Evolutionary conservation across 2,888 invertebrate genomes (phyloP), one percentile per base, ranked within the genome.

Genomic region (Fragum whitleyi): DNA sequence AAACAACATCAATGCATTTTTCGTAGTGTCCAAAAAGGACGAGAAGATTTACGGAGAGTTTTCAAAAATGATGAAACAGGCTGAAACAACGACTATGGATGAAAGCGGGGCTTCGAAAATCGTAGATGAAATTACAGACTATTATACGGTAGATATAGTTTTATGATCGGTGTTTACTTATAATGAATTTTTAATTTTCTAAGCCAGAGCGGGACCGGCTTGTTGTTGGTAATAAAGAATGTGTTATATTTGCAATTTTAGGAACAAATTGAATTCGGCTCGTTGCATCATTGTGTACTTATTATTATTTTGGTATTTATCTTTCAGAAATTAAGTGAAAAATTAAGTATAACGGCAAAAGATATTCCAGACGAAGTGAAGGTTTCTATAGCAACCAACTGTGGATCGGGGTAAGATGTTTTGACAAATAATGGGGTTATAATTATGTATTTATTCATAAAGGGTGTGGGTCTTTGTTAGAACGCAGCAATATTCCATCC

Each of bases 1-100:
- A 92, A 97, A 98, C 93, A 96, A 97, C 0, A 98, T 99, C 89
- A 99, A 99, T 94, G 96, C 99, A 61, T 99, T 99, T 90, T 98
- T 98, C 95, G 98, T 98, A 28, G 98, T 98, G 39, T 98, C 69
- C 0, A 28, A 53, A 11, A n/a, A 47, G 6, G 68, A 69, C n/a
- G 42, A 36, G 16, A 14, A 11, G 0, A 74, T 81, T 42, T 85
- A 85, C 32, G 9, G 29, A 28, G 72, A 68, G 0, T 72, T 81
- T 26, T 67, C 76, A 14, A 53, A 77, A 14, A 82, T 85, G 79
- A 77, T 81, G 23, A 57, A 74, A 16, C 85, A 85, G 59, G 74
- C 81, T 2, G 67, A 69, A 11, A 81, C 81, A 1, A 51, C 68
- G 1, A 72, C 47, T 6, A 77, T 85, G 75, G 77, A 77, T 29